Percentiles rank a stretch among this genome's conserved stretches.
Evolutionary conservation across 2,113 vertebrate genomes (phyloP).

Genomic region (Beaufortia kweichowensis): DNA sequence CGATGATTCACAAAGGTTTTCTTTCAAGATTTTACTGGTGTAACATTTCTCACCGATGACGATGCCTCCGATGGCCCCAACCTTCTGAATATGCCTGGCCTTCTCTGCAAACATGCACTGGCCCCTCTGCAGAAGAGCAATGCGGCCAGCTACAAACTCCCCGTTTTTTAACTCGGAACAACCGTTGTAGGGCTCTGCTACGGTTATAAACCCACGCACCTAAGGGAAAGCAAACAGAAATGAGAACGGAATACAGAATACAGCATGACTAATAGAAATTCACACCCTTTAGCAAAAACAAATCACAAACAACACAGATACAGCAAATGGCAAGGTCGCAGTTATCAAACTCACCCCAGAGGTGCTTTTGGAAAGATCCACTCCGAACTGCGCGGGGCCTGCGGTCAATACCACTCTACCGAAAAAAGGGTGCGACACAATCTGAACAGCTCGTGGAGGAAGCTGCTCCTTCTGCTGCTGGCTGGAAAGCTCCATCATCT

Average conservation of each 20-base stretch:
- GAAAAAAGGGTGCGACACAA: constrained; percentile 93
- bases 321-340: background rate
- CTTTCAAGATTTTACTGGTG: background rate
- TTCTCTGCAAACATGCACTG: constrained; percentile 99
- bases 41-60: constrained; percentile 85
- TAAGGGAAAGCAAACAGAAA: constrained; percentile 56
- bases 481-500: constrained; percentile 98
- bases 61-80: constrained; percentile 94
- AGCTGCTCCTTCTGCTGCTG: constrained; percentile 98
- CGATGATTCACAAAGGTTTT: too few relatives aligned
- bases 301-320: background rate
- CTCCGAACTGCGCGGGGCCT: constrained; percentile 95
- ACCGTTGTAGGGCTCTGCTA: constrained; percentile 92
- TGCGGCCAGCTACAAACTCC: constrained; percentile 86
- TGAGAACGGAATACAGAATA: constrained; percentile 11
- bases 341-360: constrained; percentile 78
- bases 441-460: constrained; percentile 93
- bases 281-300: background rate
- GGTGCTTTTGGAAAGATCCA: constrained; percentile 90
- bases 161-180: constrained; percentile 89
- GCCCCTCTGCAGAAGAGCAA: constrained; percentile 92
- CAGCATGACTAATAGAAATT: background rate
- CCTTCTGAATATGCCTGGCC: constrained; percentile 91
- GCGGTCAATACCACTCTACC: constrained; percentile 95
- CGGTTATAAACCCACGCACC: constrained; percentile 90